Evolutionary conservation across 2,797 vertebrate genomes (phyloP), one percentile per base, ranked within the genome.

Genomic region (Centropyge bicolor): DNA sequence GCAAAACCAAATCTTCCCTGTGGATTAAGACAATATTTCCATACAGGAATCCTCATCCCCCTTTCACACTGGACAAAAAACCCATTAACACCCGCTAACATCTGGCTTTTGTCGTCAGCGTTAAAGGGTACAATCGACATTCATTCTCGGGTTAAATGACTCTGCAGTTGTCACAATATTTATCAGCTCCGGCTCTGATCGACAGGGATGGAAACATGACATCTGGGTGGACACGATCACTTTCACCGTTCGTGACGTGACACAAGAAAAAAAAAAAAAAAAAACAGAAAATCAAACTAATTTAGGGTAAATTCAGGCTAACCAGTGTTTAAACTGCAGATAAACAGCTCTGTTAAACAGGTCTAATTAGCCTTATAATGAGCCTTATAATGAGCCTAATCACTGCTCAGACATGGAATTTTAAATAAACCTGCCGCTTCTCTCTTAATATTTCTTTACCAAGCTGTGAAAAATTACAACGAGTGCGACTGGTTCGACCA

Each of bases 1-100:
- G n/a, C 22, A 74, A 86, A 74, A 67, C 56, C 45, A 77, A 59
- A 66, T 45, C n/a, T 71, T 49, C 45, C 19, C 8, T 38, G 35
- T 48, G 31, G 51, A 69, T 57, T n/a, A 17, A 40, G 62, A 69
- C 77, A 61, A 61, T 35, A 52, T 43, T 41, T 69, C 48, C 62
- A 48, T 17, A 49, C 14, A 59, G 36, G n/a, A 64, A 67, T 45
- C 22, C 56, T 3, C 8, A 13, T 31, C 27, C 27, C 27, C 27
- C 27, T 31, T 31, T 31, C 27, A 31, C 27, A 31, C 27, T 31
- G 27, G 27, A 31, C 27, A 31, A 31, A 31, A 31, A 31, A 31
- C 27, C 27, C 27, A 31, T 4, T 2, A 31, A 31, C 27, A 31
- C 27, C 27, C 27, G 4, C 27, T 31, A 31, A 31, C 27, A 31